Base-by-base conservation (phyloP, 2,797 vertebrate species). In the Carapus acus region DNA sequence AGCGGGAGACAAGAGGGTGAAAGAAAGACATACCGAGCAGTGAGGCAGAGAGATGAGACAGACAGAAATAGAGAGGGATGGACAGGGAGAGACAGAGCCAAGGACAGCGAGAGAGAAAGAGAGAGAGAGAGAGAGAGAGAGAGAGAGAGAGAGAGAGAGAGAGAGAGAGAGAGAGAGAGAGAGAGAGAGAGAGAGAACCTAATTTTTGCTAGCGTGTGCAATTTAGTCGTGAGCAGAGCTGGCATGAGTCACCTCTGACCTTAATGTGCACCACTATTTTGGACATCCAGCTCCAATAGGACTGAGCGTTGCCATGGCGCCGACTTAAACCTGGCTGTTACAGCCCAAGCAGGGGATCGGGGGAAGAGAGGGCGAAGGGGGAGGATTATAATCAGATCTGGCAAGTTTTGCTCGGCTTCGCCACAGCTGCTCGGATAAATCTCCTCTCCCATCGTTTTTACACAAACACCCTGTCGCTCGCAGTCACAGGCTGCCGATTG, bases 391-490 rank as follows among this genome's bases (percentile, higher is more conserved):
- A 40, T 23, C 12, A 33, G 37, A 54, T 19, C 31, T 19, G 11
- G 19, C 44, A 24, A 29, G 5, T 44, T 43, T 38, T n/a, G 11
- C 43, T 60, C 8, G 18, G 31, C 47, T 8, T 4, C 18, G 1
- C 24, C 3, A 3, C 12, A 45, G 36, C 29, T 23, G 20, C 20
- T 23, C 31, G 1, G 8, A 41, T 27, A 40, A 34, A 48, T 3
- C n/a, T 19, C 19, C 42, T 17, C 31, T 46, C n/a, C 16, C 31
- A 3, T 1, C 22, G 54, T 40, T 46, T 22, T 15, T 53, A 38
- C 43, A 43, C 62, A 27, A 21, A 9, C 12, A 49, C 19, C 24
- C 20, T 39, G 27, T 9, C 38, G 19, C 29, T 37, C 37, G 55
- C 38, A 52, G 39, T n/a, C 44, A 62, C n/a, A 7, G 4, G 23